Conservation (phyloP, 2,797 vertebrate genomes). For the Cetoscarus ocellatus region DNA sequence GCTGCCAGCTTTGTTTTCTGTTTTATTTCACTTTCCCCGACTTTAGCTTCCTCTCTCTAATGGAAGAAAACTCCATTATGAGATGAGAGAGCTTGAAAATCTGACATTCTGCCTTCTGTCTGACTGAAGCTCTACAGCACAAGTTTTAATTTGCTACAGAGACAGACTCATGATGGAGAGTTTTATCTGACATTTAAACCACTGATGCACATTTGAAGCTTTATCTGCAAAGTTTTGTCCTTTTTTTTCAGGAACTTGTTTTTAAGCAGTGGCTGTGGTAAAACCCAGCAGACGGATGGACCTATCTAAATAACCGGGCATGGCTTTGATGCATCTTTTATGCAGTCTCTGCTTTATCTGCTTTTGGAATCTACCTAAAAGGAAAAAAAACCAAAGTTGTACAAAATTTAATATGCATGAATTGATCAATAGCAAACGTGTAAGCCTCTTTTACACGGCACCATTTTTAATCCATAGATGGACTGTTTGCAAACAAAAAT, state of each 20-base stretch:
- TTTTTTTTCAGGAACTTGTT: constrained; percentile 11
- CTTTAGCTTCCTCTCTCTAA: constrained; percentile 36
- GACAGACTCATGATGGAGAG: constrained; percentile 1
- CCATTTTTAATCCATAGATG: constrained; percentile 6
- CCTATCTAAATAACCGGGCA: constrained; percentile 13
- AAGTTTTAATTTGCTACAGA: constrained; percentile 16
- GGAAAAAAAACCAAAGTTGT: constrained; percentile 12
- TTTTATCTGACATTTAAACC: constrained; percentile 10
- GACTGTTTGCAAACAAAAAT: constrained; percentile 38
- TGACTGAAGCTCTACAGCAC: constrained; percentile 28
- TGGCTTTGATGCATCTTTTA: constrained; percentile 39
- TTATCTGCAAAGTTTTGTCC: not conserved
- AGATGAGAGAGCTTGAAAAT: constrained; percentile 35
- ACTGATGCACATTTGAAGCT: not conserved
- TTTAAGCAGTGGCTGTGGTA: constrained; percentile 27
- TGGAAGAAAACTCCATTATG: constrained; percentile 61
- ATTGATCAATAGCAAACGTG: constrained; percentile 17
- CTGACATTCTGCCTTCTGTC: constrained; percentile 18
- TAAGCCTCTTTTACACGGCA: constrained; percentile 2
- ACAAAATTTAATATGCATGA: constrained; percentile 12
- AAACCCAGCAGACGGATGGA: constrained; percentile 19
- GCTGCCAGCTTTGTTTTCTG: constrained; percentile 65
- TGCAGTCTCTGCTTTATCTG: constrained; percentile 25
- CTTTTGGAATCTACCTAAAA: constrained; percentile 17
- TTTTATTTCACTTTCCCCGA: constrained; percentile 34